A percentile compares a stretch with the other conserved stretches of the same genome.
phyloP scores from a whole-genome alignment of 64 coral and sea anemone species.

The Acropora tenuis region DNA sequence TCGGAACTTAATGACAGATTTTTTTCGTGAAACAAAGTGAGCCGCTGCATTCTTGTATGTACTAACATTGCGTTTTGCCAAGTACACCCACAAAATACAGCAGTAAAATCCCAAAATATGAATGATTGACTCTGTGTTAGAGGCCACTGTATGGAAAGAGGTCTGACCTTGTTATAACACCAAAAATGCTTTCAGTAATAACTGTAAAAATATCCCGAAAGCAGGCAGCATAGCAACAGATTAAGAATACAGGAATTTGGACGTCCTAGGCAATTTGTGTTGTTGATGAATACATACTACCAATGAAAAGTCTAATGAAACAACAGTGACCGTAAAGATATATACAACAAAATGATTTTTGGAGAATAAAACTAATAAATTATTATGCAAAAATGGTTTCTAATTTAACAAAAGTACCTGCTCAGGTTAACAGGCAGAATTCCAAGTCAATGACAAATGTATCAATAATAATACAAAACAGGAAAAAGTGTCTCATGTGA shows the following conservation, averaged over 20 bases:
- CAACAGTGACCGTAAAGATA: too few relatives aligned
- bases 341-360: too few relatives aligned
- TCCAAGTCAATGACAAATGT: neutral
- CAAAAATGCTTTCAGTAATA: neutral
- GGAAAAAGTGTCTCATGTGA: too few relatives aligned
- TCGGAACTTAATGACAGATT: neutral
- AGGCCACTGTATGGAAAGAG: neutral
- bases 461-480: neutral
- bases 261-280: too few relatives aligned
- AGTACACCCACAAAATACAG: conserved; percentile 10
- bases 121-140: neutral
- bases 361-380: too few relatives aligned
- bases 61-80: neutral
- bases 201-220: neutral
- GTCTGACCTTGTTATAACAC: neutral
- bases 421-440: conserved; percentile 7
- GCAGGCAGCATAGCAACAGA: neutral
- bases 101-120: conserved; percentile 17
- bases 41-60: neutral
- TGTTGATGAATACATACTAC: too few relatives aligned
- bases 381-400: neutral
- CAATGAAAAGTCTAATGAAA: neutral
- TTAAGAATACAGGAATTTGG: too few relatives aligned
- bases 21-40: neutral
- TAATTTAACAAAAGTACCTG: neutral